Base-by-base conservation (phyloP, 2,113 vertebrate genomes). In the Conger conger region DNA sequence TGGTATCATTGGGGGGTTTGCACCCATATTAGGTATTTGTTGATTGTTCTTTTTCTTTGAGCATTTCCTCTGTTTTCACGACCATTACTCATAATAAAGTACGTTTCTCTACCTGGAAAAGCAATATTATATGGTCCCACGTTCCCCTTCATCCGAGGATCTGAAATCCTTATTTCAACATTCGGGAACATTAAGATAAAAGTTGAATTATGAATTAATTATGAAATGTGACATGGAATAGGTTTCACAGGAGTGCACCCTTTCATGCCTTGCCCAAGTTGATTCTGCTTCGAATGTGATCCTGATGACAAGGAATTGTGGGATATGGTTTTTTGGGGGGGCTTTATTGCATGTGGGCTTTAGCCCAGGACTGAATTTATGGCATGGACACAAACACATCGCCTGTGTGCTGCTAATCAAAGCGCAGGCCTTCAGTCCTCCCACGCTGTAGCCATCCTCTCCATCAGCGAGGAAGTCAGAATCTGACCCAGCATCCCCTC, bases 401-500 rank as follows among this genome's bases (percentile, higher is more conserved):
- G 89, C 81, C 85, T 81, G 88, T 80, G 54, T 83, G 57, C 77
- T 80, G 79, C 60, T 84, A 86, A 87, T 91, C 87, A 86, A 53
- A 82, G 78, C 86, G 86, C 78, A 94, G 88, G 42, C 87, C 88
- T n/a, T n/a, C 95, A 54, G 68, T 33, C 68, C 68, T 1, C 68
- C 68, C 94, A 92, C 89, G 91, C 93, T 9, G 86, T 73, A 84
- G 95, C 91, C 88, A 96, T 92, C 60, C 94, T 92, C 18, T 86
- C 91, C 85, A 93, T 91, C 89, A 98, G 45, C 88, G 95, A 77
- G 17, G 90, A 93, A 80, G 95, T 91, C 87, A 98, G 87, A 86
- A 93, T 87, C 60, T 87, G 85, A 86, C 98, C 97, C 88, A 99
- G 88, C 76, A 93, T 93, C 68, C 96, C 92, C 7, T 91, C 50